Evolutionary conservation across 2,888 invertebrate genomes (phyloP).

Genomic region (Cheiracanthium punctorium): DNA sequence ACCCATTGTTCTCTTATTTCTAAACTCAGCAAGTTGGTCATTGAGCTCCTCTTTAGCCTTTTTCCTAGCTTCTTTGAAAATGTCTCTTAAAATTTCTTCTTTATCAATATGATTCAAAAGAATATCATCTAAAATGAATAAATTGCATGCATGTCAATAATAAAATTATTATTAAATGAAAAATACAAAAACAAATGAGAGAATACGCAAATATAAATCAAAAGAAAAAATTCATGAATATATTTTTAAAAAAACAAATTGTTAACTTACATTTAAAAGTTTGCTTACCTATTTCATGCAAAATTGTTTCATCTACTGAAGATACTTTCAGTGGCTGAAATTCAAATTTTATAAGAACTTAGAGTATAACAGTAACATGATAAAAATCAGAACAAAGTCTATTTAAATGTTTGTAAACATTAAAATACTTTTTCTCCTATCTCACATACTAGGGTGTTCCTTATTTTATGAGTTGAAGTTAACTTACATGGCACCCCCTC

Average conservation of each 20-base stretch:
- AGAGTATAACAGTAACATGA: no score
- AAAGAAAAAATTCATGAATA: not conserved
- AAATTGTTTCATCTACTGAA: constrained; percentile 89
- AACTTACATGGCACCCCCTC: no score
- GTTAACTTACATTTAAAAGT: not conserved
- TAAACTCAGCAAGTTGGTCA: constrained; percentile 88
- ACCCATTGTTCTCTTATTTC: constrained; percentile 88
- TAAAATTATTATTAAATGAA: no score
- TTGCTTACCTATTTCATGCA: constrained; percentile 84
- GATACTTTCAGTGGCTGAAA: constrained; percentile 85
- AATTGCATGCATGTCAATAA: no score
- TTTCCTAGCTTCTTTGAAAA: constrained; percentile 90
- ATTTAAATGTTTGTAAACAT: no score
- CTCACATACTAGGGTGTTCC: no score
- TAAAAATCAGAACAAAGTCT: no score
- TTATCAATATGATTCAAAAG: constrained; percentile 89
- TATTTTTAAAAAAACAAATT: not conserved
- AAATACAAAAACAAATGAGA: no score
- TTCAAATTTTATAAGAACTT: no score
- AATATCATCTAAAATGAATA: constrained; percentile 80
- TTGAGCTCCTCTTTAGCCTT: constrained; percentile 88
- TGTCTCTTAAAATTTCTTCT: constrained; percentile 89
- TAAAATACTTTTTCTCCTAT: no score
- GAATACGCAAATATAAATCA: not conserved
- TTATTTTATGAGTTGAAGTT: no score